Conservation (phyloP, 2,888 invertebrate genomes). For the Andrena dorsata region DNA sequence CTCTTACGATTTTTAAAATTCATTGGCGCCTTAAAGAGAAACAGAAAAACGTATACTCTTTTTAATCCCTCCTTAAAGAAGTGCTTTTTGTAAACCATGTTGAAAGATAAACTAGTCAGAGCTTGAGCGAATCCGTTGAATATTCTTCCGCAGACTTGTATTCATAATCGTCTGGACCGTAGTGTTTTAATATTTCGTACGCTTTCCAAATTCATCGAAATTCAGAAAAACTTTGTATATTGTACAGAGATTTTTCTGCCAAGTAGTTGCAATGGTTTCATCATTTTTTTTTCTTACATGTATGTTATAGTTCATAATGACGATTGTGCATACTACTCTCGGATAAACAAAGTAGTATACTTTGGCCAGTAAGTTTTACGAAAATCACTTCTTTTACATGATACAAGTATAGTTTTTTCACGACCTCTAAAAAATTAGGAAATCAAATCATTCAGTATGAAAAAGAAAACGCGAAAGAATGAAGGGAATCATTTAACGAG, state of each 20-base stretch:
- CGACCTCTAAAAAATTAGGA: constrained; percentile 35
- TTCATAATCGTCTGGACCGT: constrained; percentile 46
- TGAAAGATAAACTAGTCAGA: constrained; percentile 58
- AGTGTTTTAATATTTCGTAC: not conserved
- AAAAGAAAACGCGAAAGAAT: constrained; percentile 27
- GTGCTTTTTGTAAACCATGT: constrained; percentile 56
- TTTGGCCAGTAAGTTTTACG: constrained; percentile 63
- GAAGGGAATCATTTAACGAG: constrained; percentile 53
- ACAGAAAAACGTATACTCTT: constrained; percentile 50
- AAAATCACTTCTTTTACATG: constrained; percentile 53
- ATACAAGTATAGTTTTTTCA: constrained; percentile 47
- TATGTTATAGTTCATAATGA: constrained; percentile 37
- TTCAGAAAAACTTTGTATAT: not conserved
- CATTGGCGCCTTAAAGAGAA: constrained; percentile 22
- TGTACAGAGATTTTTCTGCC: constrained; percentile 10
- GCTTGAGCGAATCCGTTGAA: constrained; percentile 41
- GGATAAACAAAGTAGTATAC: constrained; percentile 31
- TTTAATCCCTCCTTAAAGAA: constrained; percentile 44
- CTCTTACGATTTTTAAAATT: constrained; percentile 52
- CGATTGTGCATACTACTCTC: constrained; percentile 51
- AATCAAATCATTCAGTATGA: constrained; percentile 29
- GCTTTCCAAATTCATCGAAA: constrained; percentile 19
- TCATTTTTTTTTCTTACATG: constrained; percentile 13
- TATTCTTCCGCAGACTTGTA: constrained; percentile 43
- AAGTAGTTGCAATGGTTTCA: constrained; percentile 10